phyloP scores from a whole-genome alignment of 1,140 invertebrate species.

The Cheumatopsyche charites region DNA sequence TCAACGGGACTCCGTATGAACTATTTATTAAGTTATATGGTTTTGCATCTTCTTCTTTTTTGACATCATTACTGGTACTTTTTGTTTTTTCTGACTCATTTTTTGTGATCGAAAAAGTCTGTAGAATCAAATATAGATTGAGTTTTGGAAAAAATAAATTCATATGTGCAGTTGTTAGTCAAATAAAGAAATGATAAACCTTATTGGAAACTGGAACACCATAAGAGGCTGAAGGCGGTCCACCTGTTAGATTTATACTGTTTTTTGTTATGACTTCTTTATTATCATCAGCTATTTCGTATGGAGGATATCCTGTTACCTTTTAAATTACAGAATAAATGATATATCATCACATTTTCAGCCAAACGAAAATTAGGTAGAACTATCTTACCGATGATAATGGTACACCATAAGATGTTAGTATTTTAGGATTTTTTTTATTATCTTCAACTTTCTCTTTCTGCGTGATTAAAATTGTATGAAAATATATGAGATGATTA shows the following conservation, averaged over 20 bases:
- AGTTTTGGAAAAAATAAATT: background rate
- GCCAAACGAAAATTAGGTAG: background rate
- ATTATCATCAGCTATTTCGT: background rate
- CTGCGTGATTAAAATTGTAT: no score
- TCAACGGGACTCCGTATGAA: conserved; percentile 44
- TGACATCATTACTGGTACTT: background rate
- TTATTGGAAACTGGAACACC: conserved; percentile 34
- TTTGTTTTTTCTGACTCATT: no score
- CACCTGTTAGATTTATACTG: conserved; percentile 5
- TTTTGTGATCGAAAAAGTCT: no score
- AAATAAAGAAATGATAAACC: no score
- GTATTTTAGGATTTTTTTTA: background rate
- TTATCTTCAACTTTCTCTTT: background rate
- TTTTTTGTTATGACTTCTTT: background rate
- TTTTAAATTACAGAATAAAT: background rate
- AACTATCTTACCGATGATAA: conserved; percentile 13
- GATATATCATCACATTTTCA: background rate
- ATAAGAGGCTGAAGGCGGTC: conserved; percentile 39
- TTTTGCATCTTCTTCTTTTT: conserved; percentile 37
- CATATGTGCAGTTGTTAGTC: no score
- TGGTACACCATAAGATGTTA: conserved; percentile 18
- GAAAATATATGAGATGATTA: no score
- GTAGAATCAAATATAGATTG: no score
- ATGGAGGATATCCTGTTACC: conserved; percentile 20
- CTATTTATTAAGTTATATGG: conserved; percentile 41